Base-by-base conservation (phyloP, 2,888 invertebrate species). In the Sylvicola cinctus region DNA sequence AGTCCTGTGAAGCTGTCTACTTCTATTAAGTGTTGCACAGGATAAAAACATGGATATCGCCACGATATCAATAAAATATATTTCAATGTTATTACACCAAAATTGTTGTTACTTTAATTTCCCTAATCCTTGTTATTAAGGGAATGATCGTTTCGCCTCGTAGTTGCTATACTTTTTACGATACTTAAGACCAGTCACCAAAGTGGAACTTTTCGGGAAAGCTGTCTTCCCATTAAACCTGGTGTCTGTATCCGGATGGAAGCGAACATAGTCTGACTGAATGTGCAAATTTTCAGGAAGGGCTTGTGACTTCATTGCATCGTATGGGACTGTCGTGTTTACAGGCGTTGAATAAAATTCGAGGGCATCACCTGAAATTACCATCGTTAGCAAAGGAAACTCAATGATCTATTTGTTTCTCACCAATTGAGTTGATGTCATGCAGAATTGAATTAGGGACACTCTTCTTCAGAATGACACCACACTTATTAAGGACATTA, bases 251-350 rank as follows among this genome's bases (percentile, higher is more conserved):
- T 76, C 76, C 42, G 88, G 84, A 60, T 87, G 69, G 55, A 87
- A 93, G 36, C 88, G 63, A 29, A 75, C 52, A 52, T 83, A 80
- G 31, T 91, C 77, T 38, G 70, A 62, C 49, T 81, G 77, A 3
- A 93, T 64, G 52, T 90, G 77, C 16, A 95, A 56, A 61, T 95
- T 95, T 47, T 76, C 74, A 0, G 93, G 91, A 33, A 93, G 56
- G 6, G 28, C 12, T 49, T 70, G 66, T 38, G 60, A 65, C 39
- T 66, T 68, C 45, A 87, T 50, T 23, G 67, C 65, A 44, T 88
- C 87, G 46, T 73, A 69, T 12, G 87, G 85, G 14, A 75, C 70
- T 3, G 60, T 63, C 1, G 68, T 69, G 40, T 70, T 65, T 2
- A 88, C 68, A 13, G 75, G 68, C 3, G 75, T 77, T 33, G 60